phyloP scores from a whole-genome alignment of 2,888 invertebrate genomes.

The Patella depressa region DNA sequence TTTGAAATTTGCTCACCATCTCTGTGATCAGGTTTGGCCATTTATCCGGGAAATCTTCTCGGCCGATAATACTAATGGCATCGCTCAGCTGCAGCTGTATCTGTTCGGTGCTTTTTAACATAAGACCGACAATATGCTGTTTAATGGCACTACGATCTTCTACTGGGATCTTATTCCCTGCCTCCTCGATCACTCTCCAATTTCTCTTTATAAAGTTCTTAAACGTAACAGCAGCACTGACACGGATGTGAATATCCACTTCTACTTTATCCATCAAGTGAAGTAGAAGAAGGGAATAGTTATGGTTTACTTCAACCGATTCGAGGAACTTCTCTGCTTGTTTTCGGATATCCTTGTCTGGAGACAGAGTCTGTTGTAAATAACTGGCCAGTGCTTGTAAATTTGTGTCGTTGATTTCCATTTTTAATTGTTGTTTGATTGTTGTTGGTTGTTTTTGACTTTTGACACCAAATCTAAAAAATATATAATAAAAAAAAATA shows the following conservation, averaged over 20 bases:
- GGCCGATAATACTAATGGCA: slow-evolving; percentile 96
- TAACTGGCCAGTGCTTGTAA: slow-evolving; percentile 84
- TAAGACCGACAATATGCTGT: slow-evolving; percentile 87
- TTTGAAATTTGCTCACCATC: slow-evolving; percentile 89
- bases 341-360: slow-evolving; percentile 84
- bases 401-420: slow-evolving; percentile 93
- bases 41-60: slow-evolving; percentile 94
- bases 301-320: slow-evolving; percentile 89
- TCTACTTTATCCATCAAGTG: slow-evolving; percentile 84
- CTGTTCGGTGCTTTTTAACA: slow-evolving; percentile 91
- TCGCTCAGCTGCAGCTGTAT: slow-evolving; percentile 94
- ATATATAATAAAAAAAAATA: too few species aligned
- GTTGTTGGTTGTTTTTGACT: too few species aligned
- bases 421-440: slow-evolving; percentile 67
- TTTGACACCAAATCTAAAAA: too few species aligned
- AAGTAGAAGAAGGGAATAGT: slow-evolving; percentile 88
- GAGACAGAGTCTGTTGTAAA: slow-evolving; percentile 88
- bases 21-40: slow-evolving; percentile 95
- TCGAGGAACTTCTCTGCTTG: slow-evolving; percentile 94
- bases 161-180: slow-evolving; percentile 83
- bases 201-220: slow-evolving; percentile 97
- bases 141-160: slow-evolving; percentile 87
- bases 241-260: slow-evolving; percentile 84
- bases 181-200: slow-evolving; percentile 84
- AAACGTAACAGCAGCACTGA: slow-evolving; percentile 93